Base-by-base conservation (phyloP, 2,113 vertebrate genomes). In the Dasyornis broadbenti region DNA sequence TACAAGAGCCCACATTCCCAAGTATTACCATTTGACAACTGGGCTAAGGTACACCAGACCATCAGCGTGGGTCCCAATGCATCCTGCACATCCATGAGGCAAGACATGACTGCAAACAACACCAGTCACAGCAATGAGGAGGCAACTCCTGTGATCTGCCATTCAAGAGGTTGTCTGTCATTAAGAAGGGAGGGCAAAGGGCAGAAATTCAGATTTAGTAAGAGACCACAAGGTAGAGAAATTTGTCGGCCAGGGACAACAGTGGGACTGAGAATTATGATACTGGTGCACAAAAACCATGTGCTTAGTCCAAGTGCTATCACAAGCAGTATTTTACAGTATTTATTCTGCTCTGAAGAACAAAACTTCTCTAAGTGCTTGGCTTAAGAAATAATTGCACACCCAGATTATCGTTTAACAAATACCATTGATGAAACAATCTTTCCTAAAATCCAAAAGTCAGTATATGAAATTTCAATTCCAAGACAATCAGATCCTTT, bases 11-110 rank as follows among this genome's bases (percentile, higher is more conserved):
- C 82, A 79, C 6, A 5, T 49, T 89, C 88, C 69, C 24, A 6
- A 47, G 73, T 73, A 16, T 17, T 72, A 27, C 39, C 40, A 52
- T 70, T 33, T 54, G 40, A 31, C 19, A 82, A 6, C 19, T 19
- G 76, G 52, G 13, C 28, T 68, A 49, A 18, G 9, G 64, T 21
- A 52, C 7, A 52, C 13, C 28, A 86, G 35, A 44, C 13, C 31
- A 33, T 9, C 16, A 49, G 22, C 1, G 0, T 30, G 50, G 49
- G n/a, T 49, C 12, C 39, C 45, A 56, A 1, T 0, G 61, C 59
- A 61, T 39, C 42, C 42, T 44, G 75, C n/a, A 70, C 7, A 1
- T 2, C 15, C 31, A 9, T 33, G 6, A 59, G 50, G 65, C 30
- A 69, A 57, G 42, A 20, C 63, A 44, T 59, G 31, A 57, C 54